phyloP scores from a whole-genome alignment of 2,888 invertebrate genomes.

The Orgyia antiqua region DNA sequence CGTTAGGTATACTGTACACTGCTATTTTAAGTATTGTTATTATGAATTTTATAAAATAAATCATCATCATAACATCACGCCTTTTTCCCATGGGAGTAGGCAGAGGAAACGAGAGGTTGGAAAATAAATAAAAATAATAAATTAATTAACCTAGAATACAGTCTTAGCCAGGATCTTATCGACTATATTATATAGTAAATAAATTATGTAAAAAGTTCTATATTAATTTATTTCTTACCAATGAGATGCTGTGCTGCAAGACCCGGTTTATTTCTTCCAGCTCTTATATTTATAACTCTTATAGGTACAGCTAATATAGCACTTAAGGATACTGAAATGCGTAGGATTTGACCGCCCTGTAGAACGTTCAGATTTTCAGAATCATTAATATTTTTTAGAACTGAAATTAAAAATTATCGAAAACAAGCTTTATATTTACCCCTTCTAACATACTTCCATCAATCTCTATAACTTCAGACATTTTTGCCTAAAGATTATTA shows the following conservation, averaged over 20 bases:
- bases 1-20: too few species aligned
- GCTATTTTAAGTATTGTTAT: too few species aligned
- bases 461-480: slow-evolving; percentile 75
- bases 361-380: slow-evolving; percentile 19
- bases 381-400: neutral
- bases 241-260: slow-evolving; percentile 88
- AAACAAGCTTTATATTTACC: slow-evolving; percentile 68
- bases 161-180: too few species aligned
- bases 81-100: too few species aligned
- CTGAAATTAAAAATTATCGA: neutral
- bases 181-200: too few species aligned
- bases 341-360: slow-evolving; percentile 94
- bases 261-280: slow-evolving; percentile 89
- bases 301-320: slow-evolving; percentile 85
- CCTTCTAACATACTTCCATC: slow-evolving; percentile 91
- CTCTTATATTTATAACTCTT: slow-evolving; percentile 87
- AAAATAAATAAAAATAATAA: too few species aligned
- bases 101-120: too few species aligned
- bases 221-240: slow-evolving; percentile 69
- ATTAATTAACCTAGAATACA: too few species aligned
- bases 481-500: too few species aligned
- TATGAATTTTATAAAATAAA: too few species aligned
- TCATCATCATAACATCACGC: too few species aligned
- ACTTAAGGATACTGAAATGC: slow-evolving; percentile 88
- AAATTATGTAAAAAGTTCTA: too few species aligned